Conservation (phyloP, 2,113 vertebrate species). For the Amblyornis subalaris region DNA sequence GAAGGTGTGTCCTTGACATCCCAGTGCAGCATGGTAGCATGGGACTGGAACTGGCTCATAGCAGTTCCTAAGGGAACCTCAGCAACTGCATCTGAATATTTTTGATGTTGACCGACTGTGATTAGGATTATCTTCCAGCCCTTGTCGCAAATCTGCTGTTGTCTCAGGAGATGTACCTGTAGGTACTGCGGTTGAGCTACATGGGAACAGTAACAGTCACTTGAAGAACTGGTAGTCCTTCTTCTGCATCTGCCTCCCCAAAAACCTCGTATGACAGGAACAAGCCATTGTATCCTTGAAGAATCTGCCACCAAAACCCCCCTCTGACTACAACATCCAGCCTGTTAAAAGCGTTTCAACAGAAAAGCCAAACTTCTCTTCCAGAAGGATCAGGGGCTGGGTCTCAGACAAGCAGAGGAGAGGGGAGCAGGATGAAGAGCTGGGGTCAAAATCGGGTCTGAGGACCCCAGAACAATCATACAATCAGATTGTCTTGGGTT, state of each 20-base stretch:
- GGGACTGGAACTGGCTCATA: accelerated
- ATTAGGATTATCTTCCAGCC: background rate
- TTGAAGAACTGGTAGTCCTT: background rate
- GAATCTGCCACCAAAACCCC: background rate
- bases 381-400: accelerated
- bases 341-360: background rate
- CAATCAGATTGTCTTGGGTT: background rate
- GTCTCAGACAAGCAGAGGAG: background rate
- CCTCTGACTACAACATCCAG: background rate
- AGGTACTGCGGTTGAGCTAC: accelerated
- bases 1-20: background rate
- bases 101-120: background rate
- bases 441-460: background rate
- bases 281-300: background rate
- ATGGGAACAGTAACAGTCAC: accelerated
- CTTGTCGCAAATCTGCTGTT: background rate
- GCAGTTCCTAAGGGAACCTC: background rate
- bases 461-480: background rate
- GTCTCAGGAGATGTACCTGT: accelerated
- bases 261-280: background rate
- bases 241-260: background rate
- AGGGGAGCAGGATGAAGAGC: background rate
- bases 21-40: accelerated
- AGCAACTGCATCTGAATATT: background rate
- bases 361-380: background rate